Evolutionary conservation across 2,113 vertebrate species (phyloP).

Genomic region (Caracal caracal): DNA sequence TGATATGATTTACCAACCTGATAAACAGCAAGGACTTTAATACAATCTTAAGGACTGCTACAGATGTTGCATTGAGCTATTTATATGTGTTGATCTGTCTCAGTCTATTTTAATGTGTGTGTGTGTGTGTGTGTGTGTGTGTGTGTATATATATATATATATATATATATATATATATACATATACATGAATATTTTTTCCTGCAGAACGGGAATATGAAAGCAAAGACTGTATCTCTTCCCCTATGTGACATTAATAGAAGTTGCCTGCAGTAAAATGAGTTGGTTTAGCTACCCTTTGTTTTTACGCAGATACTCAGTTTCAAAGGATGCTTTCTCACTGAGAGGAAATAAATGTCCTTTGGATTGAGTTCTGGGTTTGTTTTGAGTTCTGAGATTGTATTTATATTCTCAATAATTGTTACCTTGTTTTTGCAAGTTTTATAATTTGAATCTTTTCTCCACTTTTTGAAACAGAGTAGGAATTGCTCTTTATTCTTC

Average conservation of each 20-base stretch:
- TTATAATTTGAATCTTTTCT: conserved; percentile 38
- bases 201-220: conserved; percentile 40
- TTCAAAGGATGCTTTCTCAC: conserved; percentile 33
- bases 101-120: conserved; percentile 64
- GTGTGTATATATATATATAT: too few relatives aligned
- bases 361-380: neutral
- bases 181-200: conserved; percentile 24
- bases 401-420: conserved; percentile 17
- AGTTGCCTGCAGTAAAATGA: conserved; percentile 28
- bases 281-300: conserved; percentile 20
- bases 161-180: too few relatives aligned
- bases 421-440: conserved; percentile 21
- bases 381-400: conserved; percentile 32
- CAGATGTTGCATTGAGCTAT: conserved; percentile 74
- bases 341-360: neutral
- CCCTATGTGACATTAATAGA: conserved; percentile 61
- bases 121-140: neutral
- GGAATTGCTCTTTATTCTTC: conserved; percentile 41
- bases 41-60: conserved; percentile 66
- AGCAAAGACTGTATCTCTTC: conserved; percentile 45
- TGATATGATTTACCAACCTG: conserved; percentile 75
- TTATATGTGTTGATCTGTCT: conserved; percentile 70
- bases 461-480: neutral
- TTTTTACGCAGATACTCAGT: conserved; percentile 28
- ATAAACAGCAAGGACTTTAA: conserved; percentile 74